These are phyloP conservation scores for Apolygus lucorum DNA, from an alignment of 1,140 invertebrate species.

Conservation along the genomic window DNA sequence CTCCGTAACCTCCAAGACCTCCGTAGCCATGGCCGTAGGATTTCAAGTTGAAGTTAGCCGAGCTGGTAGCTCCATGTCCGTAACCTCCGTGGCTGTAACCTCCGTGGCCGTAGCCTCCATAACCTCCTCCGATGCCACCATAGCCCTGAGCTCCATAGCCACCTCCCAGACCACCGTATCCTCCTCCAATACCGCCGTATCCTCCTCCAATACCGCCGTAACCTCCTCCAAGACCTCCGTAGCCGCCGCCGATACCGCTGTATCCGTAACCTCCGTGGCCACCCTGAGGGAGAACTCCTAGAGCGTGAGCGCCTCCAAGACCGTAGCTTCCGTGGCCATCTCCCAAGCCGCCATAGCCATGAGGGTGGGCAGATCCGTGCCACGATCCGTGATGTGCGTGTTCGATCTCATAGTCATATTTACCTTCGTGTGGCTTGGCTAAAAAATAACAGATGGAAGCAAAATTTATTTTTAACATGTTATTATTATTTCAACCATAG, in stretches of 20 bases:
- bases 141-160: background rate
- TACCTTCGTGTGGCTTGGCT: constrained; percentile 24
- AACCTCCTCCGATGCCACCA: background rate
- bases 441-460: no score
- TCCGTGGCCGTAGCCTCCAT: constrained; percentile 5
- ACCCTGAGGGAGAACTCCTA: constrained; percentile 2
- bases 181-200: no score
- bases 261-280: constrained; percentile 13
- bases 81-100: constrained; percentile 6
- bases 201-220: no score
- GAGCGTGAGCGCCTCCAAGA: constrained; percentile 20
- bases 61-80: background rate
- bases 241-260: background rate
- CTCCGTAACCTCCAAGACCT: background rate
- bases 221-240: background rate
- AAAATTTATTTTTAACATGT: no score
- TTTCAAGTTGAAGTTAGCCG: background rate
- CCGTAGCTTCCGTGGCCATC: constrained; percentile 25
- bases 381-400: constrained; percentile 16
- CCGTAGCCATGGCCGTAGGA: background rate
- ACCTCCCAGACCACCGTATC: no score
- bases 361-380: constrained; percentile 17
- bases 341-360: constrained; percentile 24
- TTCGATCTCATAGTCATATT: constrained; percentile 20
- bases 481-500: no score